These are phyloP conservation scores for Synanthedon formicaeformis DNA, from an alignment of 2,888 invertebrate species.

Conservation along the genomic window DNA sequence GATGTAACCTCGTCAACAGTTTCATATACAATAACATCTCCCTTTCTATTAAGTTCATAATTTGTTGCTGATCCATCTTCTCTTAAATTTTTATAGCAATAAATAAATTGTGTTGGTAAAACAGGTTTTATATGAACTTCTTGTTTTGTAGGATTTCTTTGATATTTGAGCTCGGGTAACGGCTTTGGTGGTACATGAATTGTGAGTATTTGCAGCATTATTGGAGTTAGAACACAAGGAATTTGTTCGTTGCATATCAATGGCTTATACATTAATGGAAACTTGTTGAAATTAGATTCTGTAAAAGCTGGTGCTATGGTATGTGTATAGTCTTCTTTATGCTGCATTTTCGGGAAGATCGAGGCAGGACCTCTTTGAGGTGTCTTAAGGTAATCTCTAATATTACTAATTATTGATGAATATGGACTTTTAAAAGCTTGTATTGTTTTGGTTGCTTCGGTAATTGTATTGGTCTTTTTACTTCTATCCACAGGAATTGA, in stretches of 20 bases:
- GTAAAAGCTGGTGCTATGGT: no score
- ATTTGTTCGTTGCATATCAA: neutral
- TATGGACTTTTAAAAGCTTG: no score
- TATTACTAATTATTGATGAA: no score
- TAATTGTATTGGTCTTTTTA: no score
- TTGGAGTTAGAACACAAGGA: neutral
- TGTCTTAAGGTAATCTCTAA: no score
- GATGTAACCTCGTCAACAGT: neutral
- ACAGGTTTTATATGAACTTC: neutral
- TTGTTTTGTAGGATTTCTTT: neutral
- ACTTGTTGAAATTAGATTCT: no score
- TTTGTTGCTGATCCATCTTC: slow-evolving; percentile 6
- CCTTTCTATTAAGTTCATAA: neutral
- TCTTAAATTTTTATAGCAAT: slow-evolving; percentile 8
- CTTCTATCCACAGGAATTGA: no score
- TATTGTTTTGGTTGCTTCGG: no score
- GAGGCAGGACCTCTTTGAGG: no score
- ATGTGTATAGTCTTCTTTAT: no score
- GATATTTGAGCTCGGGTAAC: neutral
- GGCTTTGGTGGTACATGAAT: neutral
- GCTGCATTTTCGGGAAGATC: no score
- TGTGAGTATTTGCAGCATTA: neutral
- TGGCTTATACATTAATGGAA: neutral
- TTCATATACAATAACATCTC: neutral
- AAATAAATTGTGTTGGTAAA: slow-evolving; percentile 2